A percentile compares a stretch with the other conserved stretches of the same genome.
Evolutionary conservation across 1,140 invertebrate genomes (phyloP).

Genomic region (Drosophila pandora): DNA sequence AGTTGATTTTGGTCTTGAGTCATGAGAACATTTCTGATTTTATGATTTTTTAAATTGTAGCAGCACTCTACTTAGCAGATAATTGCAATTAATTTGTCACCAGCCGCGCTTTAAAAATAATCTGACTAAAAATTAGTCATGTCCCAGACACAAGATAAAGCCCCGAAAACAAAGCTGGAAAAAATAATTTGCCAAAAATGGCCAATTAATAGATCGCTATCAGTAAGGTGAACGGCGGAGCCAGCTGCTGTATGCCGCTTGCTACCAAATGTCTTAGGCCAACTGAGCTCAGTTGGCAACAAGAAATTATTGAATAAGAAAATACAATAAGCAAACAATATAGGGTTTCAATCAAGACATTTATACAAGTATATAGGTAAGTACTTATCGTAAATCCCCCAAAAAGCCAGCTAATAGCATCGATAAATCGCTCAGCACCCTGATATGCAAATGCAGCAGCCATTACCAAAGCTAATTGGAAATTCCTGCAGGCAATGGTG

Average conservation of each 20-base stretch:
- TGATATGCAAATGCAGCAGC: slow-evolving; percentile 62
- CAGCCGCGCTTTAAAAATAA: slow-evolving; percentile 72
- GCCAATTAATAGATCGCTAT: slow-evolving; percentile 57
- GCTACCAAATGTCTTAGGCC: slow-evolving; percentile 12
- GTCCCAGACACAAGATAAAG: slow-evolving; percentile 39
- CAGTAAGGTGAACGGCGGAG: slow-evolving; percentile 40
- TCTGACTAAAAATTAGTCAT: slow-evolving; percentile 59
- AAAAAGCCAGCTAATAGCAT: slow-evolving; percentile 39
- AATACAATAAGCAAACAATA: background rate
- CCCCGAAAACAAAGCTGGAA: slow-evolving; percentile 20
- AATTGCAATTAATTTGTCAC: slow-evolving; percentile 7
- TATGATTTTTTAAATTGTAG: background rate
- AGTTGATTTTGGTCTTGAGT: slow-evolving; percentile 24
- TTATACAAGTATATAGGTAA: too few relatives aligned
- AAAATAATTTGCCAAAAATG: slow-evolving; percentile 61
- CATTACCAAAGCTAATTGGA: slow-evolving; percentile 71
- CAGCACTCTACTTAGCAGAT: slow-evolving; percentile 6
- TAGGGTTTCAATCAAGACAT: background rate
- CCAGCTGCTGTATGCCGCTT: slow-evolving; percentile 44
- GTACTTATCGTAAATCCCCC: slow-evolving; percentile 22
- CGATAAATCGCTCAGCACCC: slow-evolving; percentile 57
- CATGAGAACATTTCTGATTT: slow-evolving; percentile 22
- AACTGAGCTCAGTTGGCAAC: slow-evolving; percentile 19
- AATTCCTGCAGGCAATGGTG: slow-evolving; percentile 73
- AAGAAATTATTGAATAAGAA: slow-evolving; percentile 7